Base-by-base conservation (phyloP, 1,140 invertebrate genomes). In the Drosophila ironensis region DNA sequence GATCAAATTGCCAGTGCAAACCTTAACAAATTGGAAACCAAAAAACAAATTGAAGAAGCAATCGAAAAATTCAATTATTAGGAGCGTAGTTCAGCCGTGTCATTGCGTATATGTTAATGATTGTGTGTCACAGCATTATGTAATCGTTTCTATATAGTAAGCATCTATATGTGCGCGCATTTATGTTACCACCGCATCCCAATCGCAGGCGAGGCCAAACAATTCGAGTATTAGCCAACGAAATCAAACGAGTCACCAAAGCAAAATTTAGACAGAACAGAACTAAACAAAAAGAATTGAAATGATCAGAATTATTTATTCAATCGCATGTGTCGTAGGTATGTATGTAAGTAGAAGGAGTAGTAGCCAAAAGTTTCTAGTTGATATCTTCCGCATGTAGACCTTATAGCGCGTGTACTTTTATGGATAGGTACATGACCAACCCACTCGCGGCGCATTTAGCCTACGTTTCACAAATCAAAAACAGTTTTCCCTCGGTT, bases 21-120 rank as follows among this genome's bases (percentile, higher is more conserved):
- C 16, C 38, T 27, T 22, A 75, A 84, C 41, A 53, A 60, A 73
- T n/a, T n/a, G n/a, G n/a, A 57, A 75, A 84, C 35, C 44, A 60
- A 74, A 57, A 66, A 46, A 66, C 46, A 59, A 77, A 69, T 61
- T 60, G 54, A 42, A 77, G 41, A 86, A 84, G 78, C 78, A 84
- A 84, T 84, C 78, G 78, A 73, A 78, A 80, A 84, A 84, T 61
- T 84, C 78, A 84, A 84, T 84, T 84, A 84, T 84, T 84, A 86
- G 80, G 63, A 59, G 51, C 35, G 64, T 84, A 84, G 78, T 59
- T 73, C 72, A 73, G 71, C 52, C 66, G 63, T 84, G 63, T 82
- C 77, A 72, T 51, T 67, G 28, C 35, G 19, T 63, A 52, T 48
- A 47, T 53, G 24, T 48, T 41, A 11, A 70, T 70, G 9, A 56